Evolutionary conservation across 2,113 vertebrate genomes (phyloP).

Genomic region (Anguilla japonica): DNA sequence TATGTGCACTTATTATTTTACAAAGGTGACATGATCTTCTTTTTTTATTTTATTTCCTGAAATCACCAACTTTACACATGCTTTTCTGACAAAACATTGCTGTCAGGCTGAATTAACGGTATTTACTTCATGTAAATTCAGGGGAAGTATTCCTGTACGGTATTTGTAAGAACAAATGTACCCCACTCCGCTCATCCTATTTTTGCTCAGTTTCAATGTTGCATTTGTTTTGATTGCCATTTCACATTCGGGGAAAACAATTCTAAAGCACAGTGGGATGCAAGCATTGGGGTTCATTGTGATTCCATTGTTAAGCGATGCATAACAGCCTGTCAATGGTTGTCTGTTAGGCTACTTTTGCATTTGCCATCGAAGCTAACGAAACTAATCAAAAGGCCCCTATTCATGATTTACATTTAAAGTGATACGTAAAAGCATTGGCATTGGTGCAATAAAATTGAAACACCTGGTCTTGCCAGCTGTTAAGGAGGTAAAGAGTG

Average conservation of each 20-base stretch:
- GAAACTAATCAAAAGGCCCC: not conserved
- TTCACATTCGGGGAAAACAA: not conserved
- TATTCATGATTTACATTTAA: not conserved
- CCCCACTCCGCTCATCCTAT: not conserved
- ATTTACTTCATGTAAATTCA: too few relatives aligned
- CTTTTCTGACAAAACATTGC: too few relatives aligned
- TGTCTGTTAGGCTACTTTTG: not conserved
- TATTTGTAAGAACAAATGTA: not conserved
- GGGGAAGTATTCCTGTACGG: too few relatives aligned
- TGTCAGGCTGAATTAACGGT: too few relatives aligned
- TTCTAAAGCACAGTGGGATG: not conserved
- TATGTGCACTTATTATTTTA: too few relatives aligned
- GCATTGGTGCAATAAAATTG: not conserved
- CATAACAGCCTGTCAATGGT: not conserved
- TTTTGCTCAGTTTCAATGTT: not conserved
- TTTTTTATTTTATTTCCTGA: too few relatives aligned
- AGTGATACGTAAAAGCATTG: not conserved
- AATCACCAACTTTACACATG: too few relatives aligned
- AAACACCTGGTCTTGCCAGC: too few relatives aligned
- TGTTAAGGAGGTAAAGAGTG: too few relatives aligned
- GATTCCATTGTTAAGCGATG: not conserved
- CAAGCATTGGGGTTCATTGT: not conserved
- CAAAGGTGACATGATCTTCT: too few relatives aligned
- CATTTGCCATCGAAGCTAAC: not conserved
- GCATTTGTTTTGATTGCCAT: not conserved